A percentile compares a stretch with the other conserved stretches of the same genome.
phyloP scores from a whole-genome alignment of 1,140 invertebrate species.

The Copidosoma floridanum region DNA sequence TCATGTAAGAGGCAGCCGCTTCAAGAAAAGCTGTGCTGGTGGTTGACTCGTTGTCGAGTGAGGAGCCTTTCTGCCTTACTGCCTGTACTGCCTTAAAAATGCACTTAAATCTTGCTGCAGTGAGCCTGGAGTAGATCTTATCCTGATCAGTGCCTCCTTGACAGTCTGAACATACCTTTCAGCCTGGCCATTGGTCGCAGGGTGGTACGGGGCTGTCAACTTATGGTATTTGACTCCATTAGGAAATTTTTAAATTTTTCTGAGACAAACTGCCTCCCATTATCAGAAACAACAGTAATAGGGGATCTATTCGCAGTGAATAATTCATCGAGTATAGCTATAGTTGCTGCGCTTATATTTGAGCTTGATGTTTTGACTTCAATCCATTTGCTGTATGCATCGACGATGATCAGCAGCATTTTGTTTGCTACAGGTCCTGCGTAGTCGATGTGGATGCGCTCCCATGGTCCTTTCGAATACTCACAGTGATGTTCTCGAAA shows the following conservation, averaged over 20 bases:
- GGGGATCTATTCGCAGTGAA: constrained; percentile 34
- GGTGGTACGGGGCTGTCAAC: too few relatives aligned
- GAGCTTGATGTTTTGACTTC: constrained; percentile 28
- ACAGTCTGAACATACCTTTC: constrained; percentile 35
- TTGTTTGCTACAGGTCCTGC: too few relatives aligned
- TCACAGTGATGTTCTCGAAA: constrained; percentile 26
- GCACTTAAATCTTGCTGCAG: constrained; percentile 22
- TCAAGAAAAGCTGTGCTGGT: constrained; percentile 18
- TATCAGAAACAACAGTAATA: constrained; percentile 38
- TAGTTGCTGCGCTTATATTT: constrained; percentile 23
- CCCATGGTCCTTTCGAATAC: constrained; percentile 43
- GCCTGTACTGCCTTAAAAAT: constrained; percentile 29
- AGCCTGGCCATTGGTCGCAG: too few relatives aligned
- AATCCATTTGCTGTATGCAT: too few relatives aligned
- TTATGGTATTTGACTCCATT: constrained; percentile 38
- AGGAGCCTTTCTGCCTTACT: constrained; percentile 22
- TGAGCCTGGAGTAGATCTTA: constrained; percentile 8
- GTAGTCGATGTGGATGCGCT: constrained; percentile 54
- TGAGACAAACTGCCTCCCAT: constrained; percentile 36
- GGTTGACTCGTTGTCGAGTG: constrained; percentile 23
- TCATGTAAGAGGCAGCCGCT: constrained; percentile 1
- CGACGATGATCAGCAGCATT: too few relatives aligned
- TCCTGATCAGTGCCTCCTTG: constrained; percentile 29
- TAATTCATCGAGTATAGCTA: constrained; percentile 29
- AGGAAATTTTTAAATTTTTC: constrained; percentile 38